Evolutionary conservation across 2,888 invertebrate genomes (phyloP).

Genomic region (Drosophila buzzatii): DNA sequence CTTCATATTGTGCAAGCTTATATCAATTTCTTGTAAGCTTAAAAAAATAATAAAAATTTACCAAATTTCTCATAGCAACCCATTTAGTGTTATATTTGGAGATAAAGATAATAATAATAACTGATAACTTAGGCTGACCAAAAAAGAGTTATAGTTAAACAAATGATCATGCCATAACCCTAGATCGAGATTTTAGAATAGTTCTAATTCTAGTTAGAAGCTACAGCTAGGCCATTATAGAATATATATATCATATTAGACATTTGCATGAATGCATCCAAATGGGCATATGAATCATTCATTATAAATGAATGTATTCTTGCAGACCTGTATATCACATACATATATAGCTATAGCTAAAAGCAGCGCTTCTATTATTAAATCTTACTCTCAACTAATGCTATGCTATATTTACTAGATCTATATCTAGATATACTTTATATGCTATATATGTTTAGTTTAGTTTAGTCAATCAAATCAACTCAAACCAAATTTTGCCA

Average conservation of each 20-base stretch:
- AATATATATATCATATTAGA: no score
- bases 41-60: not conserved
- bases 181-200: not conserved
- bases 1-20: not conserved
- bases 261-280: no score
- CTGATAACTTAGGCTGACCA: not conserved
- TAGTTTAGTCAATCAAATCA: no score
- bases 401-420: not conserved
- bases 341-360: no score
- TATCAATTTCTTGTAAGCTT: not conserved
- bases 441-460: not conserved
- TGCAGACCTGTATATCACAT: no score
- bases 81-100: not conserved
- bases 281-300: no score
- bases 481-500: not conserved
- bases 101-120: not conserved
- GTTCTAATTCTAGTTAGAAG: not conserved
- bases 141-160: not conserved
- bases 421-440: not conserved
- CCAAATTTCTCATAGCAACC: not conserved
- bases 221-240: no score
- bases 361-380: no score
- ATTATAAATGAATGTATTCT: no score
- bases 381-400: no score
- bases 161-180: not conserved